These are phyloP conservation scores for Melinaea menophilus DNA, from an alignment of 2,888 invertebrate genomes.

Conservation along the genomic window DNA sequence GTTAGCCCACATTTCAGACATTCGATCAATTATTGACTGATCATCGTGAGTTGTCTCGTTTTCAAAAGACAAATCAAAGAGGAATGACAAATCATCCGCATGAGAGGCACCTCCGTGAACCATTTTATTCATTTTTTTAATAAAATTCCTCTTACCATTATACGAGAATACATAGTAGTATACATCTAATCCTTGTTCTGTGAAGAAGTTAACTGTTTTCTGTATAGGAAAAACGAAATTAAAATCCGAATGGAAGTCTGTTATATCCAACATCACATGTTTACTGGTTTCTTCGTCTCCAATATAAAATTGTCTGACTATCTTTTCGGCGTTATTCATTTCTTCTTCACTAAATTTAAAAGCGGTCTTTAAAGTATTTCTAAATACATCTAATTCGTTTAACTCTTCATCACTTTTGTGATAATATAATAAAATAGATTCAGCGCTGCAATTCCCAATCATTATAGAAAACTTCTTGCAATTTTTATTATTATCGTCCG, in stretches of 20 bases:
- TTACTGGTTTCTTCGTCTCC: conserved; percentile 41
- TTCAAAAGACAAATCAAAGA: conserved; percentile 36
- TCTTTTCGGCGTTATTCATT: background rate
- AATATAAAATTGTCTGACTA: conserved; percentile 45
- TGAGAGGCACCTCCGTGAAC: conserved; percentile 36
- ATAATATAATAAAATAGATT: conserved; percentile 34
- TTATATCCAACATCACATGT: conserved; percentile 31
- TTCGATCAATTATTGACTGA: conserved; percentile 41
- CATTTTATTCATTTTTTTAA: conserved; percentile 35
- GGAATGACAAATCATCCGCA: conserved; percentile 42
- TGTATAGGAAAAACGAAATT: conserved; percentile 37
- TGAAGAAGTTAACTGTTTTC: conserved; percentile 40
- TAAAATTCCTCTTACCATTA: conserved; percentile 45
- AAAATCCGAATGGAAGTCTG: conserved; percentile 44
- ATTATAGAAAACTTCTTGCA: conserved; percentile 32
- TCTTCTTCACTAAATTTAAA: conserved; percentile 12
- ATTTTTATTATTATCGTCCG: conserved; percentile 7
- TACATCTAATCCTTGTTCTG: conserved; percentile 36
- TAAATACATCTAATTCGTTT: conserved; percentile 31
- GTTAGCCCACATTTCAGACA: conserved; percentile 42
- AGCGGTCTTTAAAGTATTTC: too few relatives aligned
- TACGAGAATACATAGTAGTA: conserved; percentile 50
- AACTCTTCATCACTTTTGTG: conserved; percentile 32
- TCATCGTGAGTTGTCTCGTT: conserved; percentile 36
- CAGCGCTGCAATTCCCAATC: conserved; percentile 48